Base-by-base conservation (phyloP, 1,140 invertebrate species). In the Pteromalus puparum region DNA sequence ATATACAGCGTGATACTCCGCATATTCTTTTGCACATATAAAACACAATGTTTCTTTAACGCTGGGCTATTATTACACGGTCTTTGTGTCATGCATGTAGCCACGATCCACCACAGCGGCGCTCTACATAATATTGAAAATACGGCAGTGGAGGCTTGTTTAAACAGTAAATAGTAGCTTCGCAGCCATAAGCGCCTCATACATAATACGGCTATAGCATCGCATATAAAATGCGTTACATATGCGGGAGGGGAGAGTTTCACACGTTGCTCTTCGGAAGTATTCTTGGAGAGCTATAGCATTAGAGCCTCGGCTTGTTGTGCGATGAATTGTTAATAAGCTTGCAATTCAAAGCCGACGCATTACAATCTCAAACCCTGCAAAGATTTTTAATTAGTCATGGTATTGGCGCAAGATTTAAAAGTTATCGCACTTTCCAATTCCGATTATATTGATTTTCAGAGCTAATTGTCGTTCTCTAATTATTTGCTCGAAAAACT, bases 251-350 rank as follows among this genome's bases (percentile, higher is more conserved):
- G 53, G 18, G 10, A 24, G 38, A 75, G 21, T 24, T 46, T 46
- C 38, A 82, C 48, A 81, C 79, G 83, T 84, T 81, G 48, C n/a
- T 46, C 81, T 67, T 72, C 21, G 53, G 61, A 75, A 78, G 76
- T 82, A 87, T 42, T 74, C 38, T 65, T 74, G 34, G 74, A 76
- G 28, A 82, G 28, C n/a, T 61, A 61, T 61, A 61, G 53, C 53
- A 61, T 61, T 61, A 61, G 53, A 61, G 21, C 53, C 21, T 6
- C 53, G 18, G 12, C 53, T 61, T n/a, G 18, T 61, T n/a, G 18
- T n/a, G 18, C 53, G 21, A 61, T 61, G 21, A 61, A 61, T 61
- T 61, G 18, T 61, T 61, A 61, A n/a, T n/a, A 53, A 53, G 48
- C 15, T 21, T 4, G 48, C 48, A 53, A 53, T 21, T 53, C 18